Base-by-base conservation (phyloP, 2,113 vertebrate species). In the Speoplatyrhinus poulsoni region DNA sequence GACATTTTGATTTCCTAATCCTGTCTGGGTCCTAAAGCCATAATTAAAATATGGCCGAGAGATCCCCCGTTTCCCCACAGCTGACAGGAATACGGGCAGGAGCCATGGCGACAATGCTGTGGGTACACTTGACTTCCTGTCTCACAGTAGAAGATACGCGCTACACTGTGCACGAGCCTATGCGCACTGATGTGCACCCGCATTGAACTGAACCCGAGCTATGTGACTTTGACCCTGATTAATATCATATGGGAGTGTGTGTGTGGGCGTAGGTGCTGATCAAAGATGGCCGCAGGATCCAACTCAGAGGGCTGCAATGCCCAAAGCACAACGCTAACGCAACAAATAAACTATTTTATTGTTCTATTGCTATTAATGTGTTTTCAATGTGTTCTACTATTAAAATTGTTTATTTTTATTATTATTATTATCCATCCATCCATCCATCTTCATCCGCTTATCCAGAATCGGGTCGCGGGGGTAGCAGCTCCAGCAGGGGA, bases 41-140 rank as follows among this genome's bases (percentile, higher is more conserved):
- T 76, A 79, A 86, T 90, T 84, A 86, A 82, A 88, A 82, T 67
- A 83, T 66, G 46, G 61, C 75, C 73, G 59, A 67, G 55, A 72
- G 75, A 81, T 85, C 71, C 3, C 41, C 9, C 48, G 53, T 53
- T 47, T 59, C 33, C 61, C 50, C 32, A 61, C 55, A n/a, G 64
- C 58, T 54, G 77, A 36, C 53, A 54, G 73, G n/a, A 53, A 68
- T 12, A 70, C 55, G 62, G n/a, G 36, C 12, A 48, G 62, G 60
- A 79, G 36, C 10, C 62, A 61, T 73, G 46, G 66, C 64, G 19
- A 58, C 53, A 17, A 75, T 77, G 59, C 70, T n/a, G 8, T 79
- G 72, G 73, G 71, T 72, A 53, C 61, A 62, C 13, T 54, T 62
- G 56, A 36, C 16, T 75, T 59, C 8, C 2, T 60, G 41, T 13